A percentile compares a stretch with the other conserved stretches of the same genome.
Evolutionary conservation across 1,140 invertebrate genomes (phyloP).

Genomic region (Chlorops oryzae): DNA sequence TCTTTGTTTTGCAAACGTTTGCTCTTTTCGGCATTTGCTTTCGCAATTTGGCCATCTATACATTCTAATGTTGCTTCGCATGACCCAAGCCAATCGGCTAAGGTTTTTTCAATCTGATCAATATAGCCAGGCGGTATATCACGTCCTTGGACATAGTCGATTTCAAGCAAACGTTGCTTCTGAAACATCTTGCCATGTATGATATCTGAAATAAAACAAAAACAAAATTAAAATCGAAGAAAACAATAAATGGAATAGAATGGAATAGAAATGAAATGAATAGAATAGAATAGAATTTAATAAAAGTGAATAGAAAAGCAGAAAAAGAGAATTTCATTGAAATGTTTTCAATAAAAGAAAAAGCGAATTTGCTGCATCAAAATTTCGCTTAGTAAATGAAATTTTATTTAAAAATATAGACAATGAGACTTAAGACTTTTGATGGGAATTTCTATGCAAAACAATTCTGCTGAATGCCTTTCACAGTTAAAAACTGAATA

Average conservation of each 20-base stretch:
- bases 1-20: conserved; percentile 73
- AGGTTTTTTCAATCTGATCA: conserved; percentile 66
- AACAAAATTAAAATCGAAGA: background rate
- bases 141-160: conserved; percentile 88
- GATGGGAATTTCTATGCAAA: too few relatives aligned
- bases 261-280: background rate
- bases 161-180: conserved; percentile 84
- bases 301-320: background rate
- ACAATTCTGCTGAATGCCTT: too few relatives aligned
- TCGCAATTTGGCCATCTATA: conserved; percentile 82
- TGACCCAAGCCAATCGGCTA: conserved; percentile 86
- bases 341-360: too few relatives aligned
- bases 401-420: too few relatives aligned
- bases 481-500: too few relatives aligned
- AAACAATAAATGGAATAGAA: background rate
- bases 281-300: background rate
- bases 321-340: background rate
- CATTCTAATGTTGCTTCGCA: conserved; percentile 83
- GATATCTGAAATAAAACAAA: conserved; percentile 62
- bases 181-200: conserved; percentile 96
- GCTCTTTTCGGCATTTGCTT: conserved; percentile 81
- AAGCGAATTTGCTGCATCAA: too few relatives aligned
- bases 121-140: conserved; percentile 82
- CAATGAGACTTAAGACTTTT: too few relatives aligned
- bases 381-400: too few relatives aligned